phyloP scores from a whole-genome alignment of 2,797 vertebrate genomes.

The Pseudocheirus occidentalis region DNA sequence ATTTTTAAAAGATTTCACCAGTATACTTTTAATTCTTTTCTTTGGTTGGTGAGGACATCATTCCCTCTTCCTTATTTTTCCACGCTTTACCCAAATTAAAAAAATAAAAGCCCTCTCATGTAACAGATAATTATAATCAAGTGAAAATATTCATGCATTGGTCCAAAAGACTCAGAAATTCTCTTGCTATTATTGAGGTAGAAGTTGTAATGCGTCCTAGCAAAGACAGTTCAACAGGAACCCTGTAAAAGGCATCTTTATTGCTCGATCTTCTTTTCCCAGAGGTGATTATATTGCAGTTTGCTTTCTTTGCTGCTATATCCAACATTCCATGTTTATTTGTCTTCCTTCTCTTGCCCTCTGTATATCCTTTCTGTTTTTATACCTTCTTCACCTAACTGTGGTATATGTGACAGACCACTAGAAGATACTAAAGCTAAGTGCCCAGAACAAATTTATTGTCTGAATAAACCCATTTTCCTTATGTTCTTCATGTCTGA shows the following conservation, averaged over 20 bases:
- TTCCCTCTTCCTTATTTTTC: background rate
- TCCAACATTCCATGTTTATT: background rate
- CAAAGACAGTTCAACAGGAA: background rate
- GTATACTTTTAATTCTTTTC: background rate
- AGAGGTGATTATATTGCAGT: background rate
- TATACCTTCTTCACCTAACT: background rate
- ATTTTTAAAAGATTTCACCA: background rate
- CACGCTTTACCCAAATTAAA: background rate
- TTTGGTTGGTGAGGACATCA: background rate
- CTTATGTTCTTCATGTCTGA: background rate
- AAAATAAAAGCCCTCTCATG: background rate
- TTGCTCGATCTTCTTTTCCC: background rate
- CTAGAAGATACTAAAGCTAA: background rate
- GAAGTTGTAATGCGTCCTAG: background rate
- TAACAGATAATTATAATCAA: background rate
- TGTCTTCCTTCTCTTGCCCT: background rate
- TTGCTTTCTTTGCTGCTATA: background rate
- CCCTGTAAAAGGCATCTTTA: background rate
- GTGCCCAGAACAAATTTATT: background rate
- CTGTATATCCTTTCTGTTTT: background rate
- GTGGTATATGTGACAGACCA: background rate
- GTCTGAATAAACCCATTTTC: background rate
- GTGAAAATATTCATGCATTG: background rate
- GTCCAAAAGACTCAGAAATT: background rate
- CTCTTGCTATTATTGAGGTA: background rate